Percentiles rank a stretch among this genome's conserved stretches.
Evolutionary conservation across 2,888 invertebrate genomes (phyloP).

Genomic region (Cataglyphis livida): DNA sequence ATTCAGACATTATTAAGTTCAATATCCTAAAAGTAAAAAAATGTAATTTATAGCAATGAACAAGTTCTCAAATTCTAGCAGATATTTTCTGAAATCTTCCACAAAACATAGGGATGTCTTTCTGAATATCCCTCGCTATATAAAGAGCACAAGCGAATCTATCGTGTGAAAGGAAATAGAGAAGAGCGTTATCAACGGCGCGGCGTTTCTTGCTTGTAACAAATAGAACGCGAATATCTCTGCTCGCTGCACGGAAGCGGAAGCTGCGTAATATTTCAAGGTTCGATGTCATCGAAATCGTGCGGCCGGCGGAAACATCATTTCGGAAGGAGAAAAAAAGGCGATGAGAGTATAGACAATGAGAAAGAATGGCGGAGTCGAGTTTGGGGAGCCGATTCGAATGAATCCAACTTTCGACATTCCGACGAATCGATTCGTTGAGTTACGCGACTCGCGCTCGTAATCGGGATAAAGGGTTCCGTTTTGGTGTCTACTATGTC

Average conservation of each 20-base stretch:
- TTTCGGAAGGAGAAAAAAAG: conserved; percentile 30
- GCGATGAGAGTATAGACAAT: neutral
- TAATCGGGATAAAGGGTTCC: conserved; percentile 63
- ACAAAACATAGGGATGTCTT: conserved; percentile 17
- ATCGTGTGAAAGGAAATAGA: conserved; percentile 30
- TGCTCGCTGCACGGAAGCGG: conserved; percentile 28
- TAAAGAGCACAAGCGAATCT: conserved; percentile 12
- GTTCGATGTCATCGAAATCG: conserved; percentile 56
- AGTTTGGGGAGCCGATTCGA: conserved; percentile 50
- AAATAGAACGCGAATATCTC: conserved; percentile 44
- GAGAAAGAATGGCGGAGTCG: neutral
- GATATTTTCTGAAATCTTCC: conserved; percentile 18
- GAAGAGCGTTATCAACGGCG: conserved; percentile 16
- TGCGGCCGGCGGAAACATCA: conserved; percentile 48
- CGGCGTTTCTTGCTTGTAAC: conserved; percentile 38
- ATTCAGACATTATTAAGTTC: neutral
- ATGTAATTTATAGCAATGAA: conserved; percentile 1
- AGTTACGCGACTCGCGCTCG: conserved; percentile 58
- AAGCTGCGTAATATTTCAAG: conserved; percentile 48
- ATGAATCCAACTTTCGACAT: conserved; percentile 22
- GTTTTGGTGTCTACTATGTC: conserved; percentile 48
- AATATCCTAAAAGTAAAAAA: neutral
- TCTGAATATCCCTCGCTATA: neutral
- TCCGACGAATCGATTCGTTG: conserved; percentile 63
- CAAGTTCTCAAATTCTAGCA: neutral